These are phyloP conservation scores for Apis florea DNA, from an alignment of 1,140 invertebrate species.

Conservation along the genomic window DNA sequence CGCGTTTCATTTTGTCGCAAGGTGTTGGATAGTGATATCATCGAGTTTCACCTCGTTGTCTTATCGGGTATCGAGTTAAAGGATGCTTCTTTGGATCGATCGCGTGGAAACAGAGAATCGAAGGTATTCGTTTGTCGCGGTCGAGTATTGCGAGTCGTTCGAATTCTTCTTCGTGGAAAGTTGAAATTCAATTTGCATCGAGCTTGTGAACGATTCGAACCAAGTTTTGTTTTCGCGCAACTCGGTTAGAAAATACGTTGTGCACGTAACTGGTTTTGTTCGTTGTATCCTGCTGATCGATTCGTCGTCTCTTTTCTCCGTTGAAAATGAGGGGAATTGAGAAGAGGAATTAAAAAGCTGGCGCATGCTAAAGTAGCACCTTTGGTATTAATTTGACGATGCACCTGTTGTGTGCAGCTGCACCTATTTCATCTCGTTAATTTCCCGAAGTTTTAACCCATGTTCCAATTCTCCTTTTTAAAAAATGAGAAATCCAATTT, in stretches of 20 bases:
- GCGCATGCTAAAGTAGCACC: background rate
- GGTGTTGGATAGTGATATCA: background rate
- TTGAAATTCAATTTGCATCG: conserved; percentile 25
- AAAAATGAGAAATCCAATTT: too few relatives aligned
- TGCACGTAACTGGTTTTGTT: background rate
- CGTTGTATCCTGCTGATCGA: background rate
- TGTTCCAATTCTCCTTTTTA: background rate
- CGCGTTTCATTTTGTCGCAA: background rate
- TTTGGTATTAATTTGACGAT: background rate
- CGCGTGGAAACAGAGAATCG: too few relatives aligned
- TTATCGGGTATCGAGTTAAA: background rate
- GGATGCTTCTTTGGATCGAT: background rate
- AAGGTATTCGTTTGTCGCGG: background rate
- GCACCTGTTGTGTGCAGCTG: background rate
- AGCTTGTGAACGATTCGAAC: background rate
- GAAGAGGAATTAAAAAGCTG: background rate
- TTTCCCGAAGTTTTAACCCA: background rate
- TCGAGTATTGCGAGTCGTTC: background rate
- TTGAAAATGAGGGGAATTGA: background rate
- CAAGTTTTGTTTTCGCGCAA: background rate
- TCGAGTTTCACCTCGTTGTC: background rate
- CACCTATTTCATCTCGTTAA: background rate
- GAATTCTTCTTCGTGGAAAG: background rate
- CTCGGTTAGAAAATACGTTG: background rate
- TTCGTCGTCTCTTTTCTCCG: background rate